Percentiles rank a stretch among this genome's conserved stretches.
Evolutionary conservation across 2,797 vertebrate species (phyloP).

Genomic region (Poeciliopsis turneri): DNA sequence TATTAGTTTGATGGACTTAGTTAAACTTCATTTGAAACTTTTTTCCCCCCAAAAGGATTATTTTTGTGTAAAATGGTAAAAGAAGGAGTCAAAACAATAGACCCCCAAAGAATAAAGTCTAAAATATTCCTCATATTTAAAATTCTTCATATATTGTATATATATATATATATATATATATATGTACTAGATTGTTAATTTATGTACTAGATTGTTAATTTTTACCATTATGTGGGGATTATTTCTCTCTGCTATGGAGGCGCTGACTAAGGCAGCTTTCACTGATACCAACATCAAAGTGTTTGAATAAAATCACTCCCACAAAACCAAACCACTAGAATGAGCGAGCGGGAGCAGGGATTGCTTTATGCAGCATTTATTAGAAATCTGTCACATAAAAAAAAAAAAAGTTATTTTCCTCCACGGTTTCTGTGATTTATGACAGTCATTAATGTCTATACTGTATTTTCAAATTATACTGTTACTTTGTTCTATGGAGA

Average conservation of each 20-base stretch:
- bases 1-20: not conserved
- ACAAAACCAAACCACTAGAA: constrained; percentile 22
- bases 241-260: constrained; percentile 1
- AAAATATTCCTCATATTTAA: constrained; percentile 10
- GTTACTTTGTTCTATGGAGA: constrained; percentile 8
- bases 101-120: constrained; percentile 1
- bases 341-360: constrained; percentile 2
- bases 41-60: not conserved
- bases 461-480: constrained; percentile 14
- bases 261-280: constrained; percentile 17
- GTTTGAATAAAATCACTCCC: constrained; percentile 13
- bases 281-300: constrained; percentile 28
- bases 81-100: not conserved
- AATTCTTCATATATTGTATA: constrained; percentile 22
- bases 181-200: constrained; percentile 14
- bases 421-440: not conserved
- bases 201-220: constrained; percentile 16
- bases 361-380: constrained; percentile 13
- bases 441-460: not conserved
- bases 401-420: constrained; percentile 10
- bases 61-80: not conserved
- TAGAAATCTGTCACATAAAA: constrained; percentile 17
- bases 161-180: too few relatives aligned
- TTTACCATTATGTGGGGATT: constrained; percentile 17
- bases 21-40: not conserved